A percentile compares a stretch with the other conserved stretches of the same genome.
Conservation (phyloP, 2,888 invertebrate genomes). For the Lepas anatifera region DNA sequence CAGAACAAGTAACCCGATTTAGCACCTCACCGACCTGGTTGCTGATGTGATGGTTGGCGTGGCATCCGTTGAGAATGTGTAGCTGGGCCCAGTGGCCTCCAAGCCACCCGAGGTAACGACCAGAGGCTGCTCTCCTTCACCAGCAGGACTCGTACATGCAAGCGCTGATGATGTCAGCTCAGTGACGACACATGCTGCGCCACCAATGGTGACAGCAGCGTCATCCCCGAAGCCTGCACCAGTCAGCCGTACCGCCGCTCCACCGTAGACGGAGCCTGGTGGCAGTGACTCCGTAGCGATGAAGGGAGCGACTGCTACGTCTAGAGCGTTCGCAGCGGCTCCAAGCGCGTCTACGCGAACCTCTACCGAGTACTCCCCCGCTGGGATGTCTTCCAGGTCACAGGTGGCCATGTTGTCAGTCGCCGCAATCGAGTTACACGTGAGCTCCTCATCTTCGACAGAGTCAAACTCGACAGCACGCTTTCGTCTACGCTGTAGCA, state of each 20-base stretch:
- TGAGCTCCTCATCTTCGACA: not conserved
- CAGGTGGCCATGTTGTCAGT: constrained; percentile 14
- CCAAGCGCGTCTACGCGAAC: constrained; percentile 14
- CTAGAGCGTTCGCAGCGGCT: not conserved
- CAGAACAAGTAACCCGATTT: too few species aligned
- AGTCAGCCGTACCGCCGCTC: constrained; percentile 12
- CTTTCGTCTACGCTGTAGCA: not conserved
- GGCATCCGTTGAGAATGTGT: constrained; percentile 14
- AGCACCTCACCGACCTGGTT: constrained; percentile 1
- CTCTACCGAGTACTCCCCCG: constrained; percentile 10
- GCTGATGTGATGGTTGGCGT: constrained; percentile 15
- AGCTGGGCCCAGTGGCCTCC: not conserved
- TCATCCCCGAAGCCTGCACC: constrained; percentile 18
- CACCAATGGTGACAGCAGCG: constrained; percentile 13
- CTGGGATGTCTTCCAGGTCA: not conserved
- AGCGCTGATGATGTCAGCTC: not conserved
- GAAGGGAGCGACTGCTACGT: not conserved
- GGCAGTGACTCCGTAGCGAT: constrained; percentile 9
- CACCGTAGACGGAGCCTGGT: constrained; percentile 18
- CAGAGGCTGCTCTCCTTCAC: not conserved
- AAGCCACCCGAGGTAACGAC: not conserved
- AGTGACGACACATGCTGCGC: constrained; percentile 3
- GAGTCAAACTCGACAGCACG: not conserved
- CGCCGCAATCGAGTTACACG: constrained; percentile 6
- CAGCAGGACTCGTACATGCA: constrained; percentile 13